Base-by-base conservation (phyloP, 2,888 invertebrate species). In the Cataglyphis rosenhaueri region DNA sequence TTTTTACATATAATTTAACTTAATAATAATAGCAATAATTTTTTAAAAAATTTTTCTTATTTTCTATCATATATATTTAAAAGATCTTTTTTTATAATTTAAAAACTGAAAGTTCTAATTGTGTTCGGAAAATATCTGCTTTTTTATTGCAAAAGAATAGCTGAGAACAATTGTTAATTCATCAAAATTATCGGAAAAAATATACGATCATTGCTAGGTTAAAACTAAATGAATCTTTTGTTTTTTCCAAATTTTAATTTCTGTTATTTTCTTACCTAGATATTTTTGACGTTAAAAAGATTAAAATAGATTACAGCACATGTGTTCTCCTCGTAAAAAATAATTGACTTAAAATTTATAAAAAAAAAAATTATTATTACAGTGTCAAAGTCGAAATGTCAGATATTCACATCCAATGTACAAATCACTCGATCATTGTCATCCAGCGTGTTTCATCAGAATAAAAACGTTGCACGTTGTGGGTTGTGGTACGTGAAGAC, bases 401-500 rank as follows among this genome's bases (percentile, higher is more conserved):
- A 18, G 25, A 5, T 18, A n/a, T 48, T 15, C 10, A 5, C 10
- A n/a, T 48, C 10, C 10, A 12, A 18, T 32, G 9, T 57, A 68
- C 32, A 75, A 74, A 21, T 57, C 9, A 75, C 55, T 61, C 21
- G 12, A 29, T 25, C 10, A 29, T 21, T 38, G 41, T 55, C 8
- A 52, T 52, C 10, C 35, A 55, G 9, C 65, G 79, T 64, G 57
- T 78, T 68, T 68, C 32, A 12, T 2, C 25, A 21, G 35, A 61
- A 32, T 44, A 57, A 79, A 44, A 66, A 29, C 0, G 29, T 29
- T 29, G 29, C 29, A 29, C 32, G 21, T 59, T 65, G 57, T 64
- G 29, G 44, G 71, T 38, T 59, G 41, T 73, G 82, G 71, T 89
- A 88, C 88, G 90, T 90, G 90, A 90, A 93, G 91, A 92, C 92